A percentile compares a stretch with the other conserved stretches of the same genome.
Evolutionary conservation across 1,140 invertebrate species (phyloP).

Genomic region (Diorhabda elongata): DNA sequence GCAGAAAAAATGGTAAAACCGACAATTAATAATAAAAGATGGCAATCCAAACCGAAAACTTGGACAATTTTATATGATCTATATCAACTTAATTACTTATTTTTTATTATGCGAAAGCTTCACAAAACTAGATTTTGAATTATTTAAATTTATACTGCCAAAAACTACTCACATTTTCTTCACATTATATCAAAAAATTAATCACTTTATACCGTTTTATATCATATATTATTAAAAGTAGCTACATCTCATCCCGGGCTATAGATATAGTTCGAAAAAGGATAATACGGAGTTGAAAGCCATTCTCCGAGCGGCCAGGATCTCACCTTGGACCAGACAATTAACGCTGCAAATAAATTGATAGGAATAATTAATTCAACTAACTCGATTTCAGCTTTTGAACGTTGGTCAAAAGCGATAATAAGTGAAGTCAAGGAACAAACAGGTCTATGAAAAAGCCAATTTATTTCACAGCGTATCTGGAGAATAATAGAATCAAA

Average conservation of each 20-base stretch:
- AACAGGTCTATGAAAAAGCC: constrained; percentile 15
- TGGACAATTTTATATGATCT: constrained; percentile 41
- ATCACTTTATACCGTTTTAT: constrained; percentile 28
- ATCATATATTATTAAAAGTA: constrained; percentile 26
- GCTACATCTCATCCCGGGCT: constrained; percentile 35
- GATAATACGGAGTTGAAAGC: constrained; percentile 34
- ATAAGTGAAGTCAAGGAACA: constrained; percentile 25
- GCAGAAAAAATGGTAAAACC: neutral
- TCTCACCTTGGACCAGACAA: constrained; percentile 37
- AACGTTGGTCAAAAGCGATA: constrained; percentile 28
- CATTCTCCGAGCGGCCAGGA: constrained; percentile 37
- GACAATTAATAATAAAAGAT: neutral
- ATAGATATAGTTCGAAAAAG: constrained; percentile 27
- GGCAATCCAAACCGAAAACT: constrained; percentile 42
- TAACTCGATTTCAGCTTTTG: constrained; percentile 27
- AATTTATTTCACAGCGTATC: constrained; percentile 13
- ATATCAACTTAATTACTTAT: constrained; percentile 38
- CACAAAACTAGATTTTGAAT: constrained; percentile 31
- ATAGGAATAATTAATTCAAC: constrained; percentile 32
- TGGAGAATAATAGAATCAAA: no score
- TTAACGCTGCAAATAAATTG: constrained; percentile 39
- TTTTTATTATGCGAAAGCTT: constrained; percentile 33
- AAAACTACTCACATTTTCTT: constrained; percentile 34
- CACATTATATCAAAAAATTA: constrained; percentile 31
- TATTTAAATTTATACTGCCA: constrained; percentile 6